Evolutionary conservation across 2,113 vertebrate species (phyloP).

Genomic region (Albula goreensis): DNA sequence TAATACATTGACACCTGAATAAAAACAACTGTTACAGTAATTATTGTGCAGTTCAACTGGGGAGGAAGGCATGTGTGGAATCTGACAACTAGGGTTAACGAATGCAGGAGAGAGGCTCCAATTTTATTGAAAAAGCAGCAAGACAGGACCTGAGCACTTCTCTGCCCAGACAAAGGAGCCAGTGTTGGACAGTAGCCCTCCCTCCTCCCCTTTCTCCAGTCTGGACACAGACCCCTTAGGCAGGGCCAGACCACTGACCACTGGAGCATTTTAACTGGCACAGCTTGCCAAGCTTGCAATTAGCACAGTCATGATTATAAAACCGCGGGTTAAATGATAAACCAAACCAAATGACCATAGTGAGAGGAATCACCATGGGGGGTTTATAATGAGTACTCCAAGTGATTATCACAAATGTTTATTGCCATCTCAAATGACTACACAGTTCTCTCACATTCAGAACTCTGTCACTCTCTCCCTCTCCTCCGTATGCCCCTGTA

Average conservation of each 20-base stretch:
- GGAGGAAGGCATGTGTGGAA: conserved; percentile 46
- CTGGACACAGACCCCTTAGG: neutral
- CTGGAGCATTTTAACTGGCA: conserved; percentile 43
- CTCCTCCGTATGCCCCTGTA: too few relatives aligned
- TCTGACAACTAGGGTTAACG: conserved; percentile 45
- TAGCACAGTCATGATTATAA: neutral
- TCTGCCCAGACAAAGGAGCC: conserved; percentile 55
- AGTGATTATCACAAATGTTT: too few relatives aligned
- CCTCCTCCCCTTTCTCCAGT: conserved; percentile 2
- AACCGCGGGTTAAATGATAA: too few relatives aligned
- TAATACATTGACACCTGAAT: too few relatives aligned
- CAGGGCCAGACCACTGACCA: conserved; percentile 10
- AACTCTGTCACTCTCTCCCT: too few relatives aligned
- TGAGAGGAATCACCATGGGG: too few relatives aligned
- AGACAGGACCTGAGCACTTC: conserved; percentile 19
- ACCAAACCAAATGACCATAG: too few relatives aligned
- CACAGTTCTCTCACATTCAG: too few relatives aligned
- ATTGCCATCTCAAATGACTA: too few relatives aligned
- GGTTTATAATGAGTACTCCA: too few relatives aligned
- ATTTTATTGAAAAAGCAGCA: conserved; percentile 44
- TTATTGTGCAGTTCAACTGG: conserved; percentile 4
- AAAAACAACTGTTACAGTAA: neutral
- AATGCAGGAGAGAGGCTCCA: conserved; percentile 45
- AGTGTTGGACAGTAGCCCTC: conserved; percentile 38
- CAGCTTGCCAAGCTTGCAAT: conserved; percentile 13